A percentile compares a stretch with the other conserved stretches of the same genome.
phyloP scores from a whole-genome alignment of 2,797 vertebrate species.

The Rhinophrynus dorsalis region DNA sequence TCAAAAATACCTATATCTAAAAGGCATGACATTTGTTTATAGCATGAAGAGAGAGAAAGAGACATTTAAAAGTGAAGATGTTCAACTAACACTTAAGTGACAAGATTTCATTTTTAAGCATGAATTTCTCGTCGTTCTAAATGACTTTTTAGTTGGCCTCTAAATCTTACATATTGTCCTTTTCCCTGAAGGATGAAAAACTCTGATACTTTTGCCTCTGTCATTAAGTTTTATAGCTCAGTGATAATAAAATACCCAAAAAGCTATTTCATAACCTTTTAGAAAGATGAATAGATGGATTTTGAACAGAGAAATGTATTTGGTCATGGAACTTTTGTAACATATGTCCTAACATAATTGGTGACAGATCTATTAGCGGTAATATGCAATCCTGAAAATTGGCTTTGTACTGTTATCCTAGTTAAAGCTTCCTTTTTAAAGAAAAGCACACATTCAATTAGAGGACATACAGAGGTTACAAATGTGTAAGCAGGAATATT shows the following conservation, averaged over 20 bases:
- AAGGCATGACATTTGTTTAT: constrained; percentile 56
- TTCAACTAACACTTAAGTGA: constrained; percentile 60
- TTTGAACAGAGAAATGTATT: constrained; percentile 57
- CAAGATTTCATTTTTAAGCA: constrained; percentile 56
- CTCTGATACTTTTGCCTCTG: constrained; percentile 55
- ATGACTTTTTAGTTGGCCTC: constrained; percentile 61
- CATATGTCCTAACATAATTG: constrained; percentile 55
- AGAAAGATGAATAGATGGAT: constrained; percentile 57
- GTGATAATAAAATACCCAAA: constrained; percentile 65
- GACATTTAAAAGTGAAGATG: constrained; percentile 59
- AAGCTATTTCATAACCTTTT: constrained; percentile 63
- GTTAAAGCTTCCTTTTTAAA: background rate
- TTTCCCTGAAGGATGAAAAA: constrained; percentile 57
- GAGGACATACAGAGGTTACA: constrained; percentile 27
- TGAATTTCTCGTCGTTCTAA: constrained; percentile 57
- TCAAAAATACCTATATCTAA: constrained; percentile 61
- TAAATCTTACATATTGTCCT: constrained; percentile 61
- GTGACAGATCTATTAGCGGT: constrained; percentile 55
- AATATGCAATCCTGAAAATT: constrained; percentile 49
- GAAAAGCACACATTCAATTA: background rate
- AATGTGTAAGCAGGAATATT: background rate
- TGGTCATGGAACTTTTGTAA: constrained; percentile 51
- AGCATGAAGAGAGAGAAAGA: constrained; percentile 55
- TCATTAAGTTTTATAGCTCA: constrained; percentile 63
- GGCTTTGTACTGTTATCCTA: constrained; percentile 33